These are phyloP conservation scores for Sarcophaga subvicina DNA, from an alignment of 2,888 invertebrate genomes.

Conservation along the genomic window DNA sequence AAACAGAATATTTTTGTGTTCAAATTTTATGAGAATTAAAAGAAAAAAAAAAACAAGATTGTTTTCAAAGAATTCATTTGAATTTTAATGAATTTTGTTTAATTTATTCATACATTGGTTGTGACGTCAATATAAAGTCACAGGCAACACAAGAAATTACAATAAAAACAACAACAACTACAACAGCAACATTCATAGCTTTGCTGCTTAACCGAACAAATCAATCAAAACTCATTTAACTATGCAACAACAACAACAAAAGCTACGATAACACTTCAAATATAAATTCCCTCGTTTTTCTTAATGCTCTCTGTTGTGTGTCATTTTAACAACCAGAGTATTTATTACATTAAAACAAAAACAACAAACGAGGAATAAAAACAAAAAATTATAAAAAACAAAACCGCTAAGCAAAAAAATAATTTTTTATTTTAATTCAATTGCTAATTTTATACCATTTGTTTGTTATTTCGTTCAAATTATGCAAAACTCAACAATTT, in stretches of 20 bases:
- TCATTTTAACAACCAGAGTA: neutral
- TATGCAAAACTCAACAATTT: constrained; percentile 37
- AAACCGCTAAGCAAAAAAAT: no score
- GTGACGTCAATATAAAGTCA: constrained; percentile 35
- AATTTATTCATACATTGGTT: constrained; percentile 6
- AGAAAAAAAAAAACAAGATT: neutral
- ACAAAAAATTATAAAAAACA: neutral
- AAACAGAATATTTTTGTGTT: constrained; percentile 37
- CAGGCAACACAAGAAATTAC: constrained; percentile 31
- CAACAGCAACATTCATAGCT: neutral
- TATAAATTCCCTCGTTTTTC: neutral
- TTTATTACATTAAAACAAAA: neutral
- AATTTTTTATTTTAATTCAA: constrained; percentile 11
- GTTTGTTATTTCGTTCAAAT: constrained; percentile 27
- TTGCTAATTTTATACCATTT: constrained; percentile 3
- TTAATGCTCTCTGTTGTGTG: constrained; percentile 1
- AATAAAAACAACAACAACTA: neutral
- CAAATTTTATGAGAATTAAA: neutral
- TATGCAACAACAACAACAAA: neutral
- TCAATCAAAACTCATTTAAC: neutral
- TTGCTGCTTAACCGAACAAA: neutral
- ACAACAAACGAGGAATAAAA: neutral
- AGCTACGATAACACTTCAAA: no score
- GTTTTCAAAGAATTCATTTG: neutral
- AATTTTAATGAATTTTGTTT: constrained; percentile 23